Evolutionary conservation across 2,888 invertebrate genomes (phyloP).

Genomic region (Parnassius mnemosyne): DNA sequence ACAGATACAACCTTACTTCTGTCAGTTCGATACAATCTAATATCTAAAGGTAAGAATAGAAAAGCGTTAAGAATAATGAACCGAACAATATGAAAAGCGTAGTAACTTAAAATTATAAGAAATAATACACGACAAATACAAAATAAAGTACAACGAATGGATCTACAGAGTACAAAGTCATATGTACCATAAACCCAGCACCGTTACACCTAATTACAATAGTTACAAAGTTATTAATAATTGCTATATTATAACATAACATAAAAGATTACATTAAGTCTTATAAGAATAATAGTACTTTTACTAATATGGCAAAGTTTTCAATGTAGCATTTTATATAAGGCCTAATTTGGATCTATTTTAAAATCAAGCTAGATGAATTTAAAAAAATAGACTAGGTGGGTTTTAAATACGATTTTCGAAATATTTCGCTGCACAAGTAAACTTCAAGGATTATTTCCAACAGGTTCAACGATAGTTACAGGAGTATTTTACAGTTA

Average conservation of each 20-base stretch:
- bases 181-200: slow-evolving; percentile 77
- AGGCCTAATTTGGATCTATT: slow-evolving; percentile 65
- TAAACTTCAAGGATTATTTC: slow-evolving; percentile 5
- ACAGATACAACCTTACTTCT: slow-evolving; percentile 36
- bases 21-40: slow-evolving; percentile 34
- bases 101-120: slow-evolving; percentile 60
- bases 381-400: slow-evolving; percentile 75
- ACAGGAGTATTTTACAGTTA: slow-evolving; percentile 24
- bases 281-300: slow-evolving; percentile 75
- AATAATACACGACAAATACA: slow-evolving; percentile 68
- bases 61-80: slow-evolving; percentile 54
- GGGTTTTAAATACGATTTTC: slow-evolving; percentile 55
- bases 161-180: slow-evolving; percentile 71
- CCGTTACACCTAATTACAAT: slow-evolving; percentile 75
- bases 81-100: slow-evolving; percentile 71
- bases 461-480: not conserved
- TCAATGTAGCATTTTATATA: slow-evolving; percentile 74
- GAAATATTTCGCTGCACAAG: slow-evolving; percentile 29
- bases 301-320: slow-evolving; percentile 81
- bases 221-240: slow-evolving; percentile 70
- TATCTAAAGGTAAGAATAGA: slow-evolving; percentile 38
- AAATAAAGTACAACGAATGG: slow-evolving; percentile 68
- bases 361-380: slow-evolving; percentile 60
- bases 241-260: slow-evolving; percentile 58
- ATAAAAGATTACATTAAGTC: slow-evolving; percentile 70